Evolutionary conservation across 2,888 invertebrate species (phyloP).

Genomic region (Polydrusus cervinus): DNA sequence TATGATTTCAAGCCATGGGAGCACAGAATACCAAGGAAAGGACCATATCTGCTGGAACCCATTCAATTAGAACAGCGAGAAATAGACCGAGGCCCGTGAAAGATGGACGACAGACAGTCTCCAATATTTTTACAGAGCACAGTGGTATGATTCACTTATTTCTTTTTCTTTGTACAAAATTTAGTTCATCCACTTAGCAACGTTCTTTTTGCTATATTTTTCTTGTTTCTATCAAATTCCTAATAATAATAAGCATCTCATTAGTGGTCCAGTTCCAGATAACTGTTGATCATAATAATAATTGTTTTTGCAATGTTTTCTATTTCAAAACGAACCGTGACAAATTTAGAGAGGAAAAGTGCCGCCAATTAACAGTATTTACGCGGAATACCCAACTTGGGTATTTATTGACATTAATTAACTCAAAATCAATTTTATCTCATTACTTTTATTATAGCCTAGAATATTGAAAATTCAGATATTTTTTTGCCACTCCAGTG

Average conservation of each 20-base stretch:
- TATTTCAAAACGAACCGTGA: constrained; percentile 1
- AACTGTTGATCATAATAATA: constrained; percentile 20
- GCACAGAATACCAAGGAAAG: constrained; percentile 96
- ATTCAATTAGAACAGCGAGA: constrained; percentile 82
- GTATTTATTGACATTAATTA: constrained; percentile 18
- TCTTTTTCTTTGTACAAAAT: constrained; percentile 39
- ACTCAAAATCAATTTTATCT: neutral
- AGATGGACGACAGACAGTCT: constrained; percentile 88
- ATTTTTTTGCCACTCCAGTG: too few species aligned
- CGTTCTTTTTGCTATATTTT: neutral
- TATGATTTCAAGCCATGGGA: constrained; percentile 81
- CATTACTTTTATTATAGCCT: too few species aligned
- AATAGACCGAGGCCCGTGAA: constrained; percentile 84
- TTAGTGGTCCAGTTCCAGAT: constrained; percentile 13
- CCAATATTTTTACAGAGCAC: constrained; percentile 96
- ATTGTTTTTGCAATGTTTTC: constrained; percentile 21
- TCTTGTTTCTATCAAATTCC: neutral
- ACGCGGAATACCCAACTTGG: neutral
- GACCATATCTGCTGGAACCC: constrained; percentile 80
- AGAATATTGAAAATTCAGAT: too few species aligned
- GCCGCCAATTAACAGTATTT: constrained; percentile 15
- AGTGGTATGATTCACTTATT: constrained; percentile 81
- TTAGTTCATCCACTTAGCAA: neutral
- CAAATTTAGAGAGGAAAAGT: constrained; percentile 6
- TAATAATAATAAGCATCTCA: neutral